Evolutionary conservation across 2,113 vertebrate species (phyloP), one percentile per base, ranked within the genome.

Genomic region (Lasiurus cinereus): DNA sequence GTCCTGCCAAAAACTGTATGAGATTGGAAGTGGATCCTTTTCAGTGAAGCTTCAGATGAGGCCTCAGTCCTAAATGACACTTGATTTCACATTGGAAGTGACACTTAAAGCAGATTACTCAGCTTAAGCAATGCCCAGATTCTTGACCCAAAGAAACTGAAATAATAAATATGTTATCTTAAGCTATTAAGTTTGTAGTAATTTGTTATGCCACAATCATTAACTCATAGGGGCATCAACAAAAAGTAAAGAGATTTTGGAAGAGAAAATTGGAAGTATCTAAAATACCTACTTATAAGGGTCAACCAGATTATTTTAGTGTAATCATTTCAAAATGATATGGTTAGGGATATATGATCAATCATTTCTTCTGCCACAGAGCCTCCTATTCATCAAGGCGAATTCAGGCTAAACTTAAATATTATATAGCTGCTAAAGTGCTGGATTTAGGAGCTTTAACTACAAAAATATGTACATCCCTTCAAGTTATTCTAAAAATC

Each of bases 291-390:
- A 73, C 5, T 36, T 78, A 50, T 4, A 91, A 76, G 18, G 14
- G 4, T 76, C 50, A 83, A 67, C 3, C 13, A 39, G 22, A 8
- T 74, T 92, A 84, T 33, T 90, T 79, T 80, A 16, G 8, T 13
- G 72, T 95, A 80, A 80, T 22, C 19, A 88, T 88, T 82, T 93
- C 67, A 86, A 92, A 39, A 91, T 27, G 8, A 83, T 15, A 79
- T 33, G 9, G 11, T 14, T 46, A 90, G 50, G 14, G 85, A 73
- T 52, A 80, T 33, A 24, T 33, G 27, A 31, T 22, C 15, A 66
- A 3, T 85, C 19, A 22, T 27, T 9, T 29, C 29, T 87, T 48
- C 72, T 7, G 78, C 66, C 52, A 95, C 10, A 8, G 8, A 59
- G 21, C 24, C 76, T 77, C 67, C n/a, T 62, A 92, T 8, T 54